A percentile compares a stretch with the other conserved stretches of the same genome.
Evolutionary conservation across 2,113 vertebrate genomes (phyloP).

Genomic region (Malaclemys terrapin): DNA sequence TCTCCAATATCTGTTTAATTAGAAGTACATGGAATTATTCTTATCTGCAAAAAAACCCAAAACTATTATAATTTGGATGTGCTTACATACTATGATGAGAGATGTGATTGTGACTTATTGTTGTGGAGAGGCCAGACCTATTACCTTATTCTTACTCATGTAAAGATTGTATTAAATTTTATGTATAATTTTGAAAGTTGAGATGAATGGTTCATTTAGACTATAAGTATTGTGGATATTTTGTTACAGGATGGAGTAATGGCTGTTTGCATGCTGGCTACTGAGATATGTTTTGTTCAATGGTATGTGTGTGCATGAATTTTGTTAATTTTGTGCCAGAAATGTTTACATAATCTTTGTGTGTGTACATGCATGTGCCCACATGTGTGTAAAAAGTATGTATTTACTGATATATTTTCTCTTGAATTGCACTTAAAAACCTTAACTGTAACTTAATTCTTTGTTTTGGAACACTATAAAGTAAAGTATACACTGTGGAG

Average conservation of each 20-base stretch:
- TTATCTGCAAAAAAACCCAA: background rate
- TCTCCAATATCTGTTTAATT: background rate
- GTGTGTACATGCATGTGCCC: background rate
- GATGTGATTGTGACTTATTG: rapidly evolving
- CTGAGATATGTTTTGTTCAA: background rate
- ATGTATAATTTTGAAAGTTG: background rate
- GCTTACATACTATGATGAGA: background rate
- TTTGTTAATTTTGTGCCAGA: background rate
- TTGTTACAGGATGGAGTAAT: background rate
- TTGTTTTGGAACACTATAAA: background rate
- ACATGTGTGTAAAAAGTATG: background rate
- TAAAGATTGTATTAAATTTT: background rate
- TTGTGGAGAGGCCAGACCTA: background rate
- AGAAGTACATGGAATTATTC: background rate
- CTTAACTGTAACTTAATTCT: background rate
- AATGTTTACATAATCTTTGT: background rate
- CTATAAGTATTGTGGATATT: background rate
- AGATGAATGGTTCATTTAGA: background rate
- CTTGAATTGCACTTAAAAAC: background rate
- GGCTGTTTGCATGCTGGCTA: background rate
- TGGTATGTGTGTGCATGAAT: background rate
- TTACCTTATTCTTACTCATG: background rate
- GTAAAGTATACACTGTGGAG: background rate
- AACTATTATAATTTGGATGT: background rate
- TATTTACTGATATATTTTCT: background rate